Conservation (phyloP, 2,113 vertebrate genomes). For the Forbesichthys papilliferus region DNA sequence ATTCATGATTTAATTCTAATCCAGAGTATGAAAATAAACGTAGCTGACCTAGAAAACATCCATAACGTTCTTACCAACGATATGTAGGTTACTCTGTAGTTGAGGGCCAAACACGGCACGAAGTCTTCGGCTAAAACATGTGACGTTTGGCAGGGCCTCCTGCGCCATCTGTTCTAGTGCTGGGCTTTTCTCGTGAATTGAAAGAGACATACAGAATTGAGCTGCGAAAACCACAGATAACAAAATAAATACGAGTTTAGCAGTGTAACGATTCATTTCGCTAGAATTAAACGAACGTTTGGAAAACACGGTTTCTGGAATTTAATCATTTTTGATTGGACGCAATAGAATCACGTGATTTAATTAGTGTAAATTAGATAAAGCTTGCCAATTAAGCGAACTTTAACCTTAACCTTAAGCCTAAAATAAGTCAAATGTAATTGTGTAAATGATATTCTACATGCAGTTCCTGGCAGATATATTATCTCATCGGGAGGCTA, state of each 20-base stretch:
- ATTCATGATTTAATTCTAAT: background rate
- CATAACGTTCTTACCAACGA: conserved; percentile 44
- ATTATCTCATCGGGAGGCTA: conserved; percentile 23
- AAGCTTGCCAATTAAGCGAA: conserved; percentile 6
- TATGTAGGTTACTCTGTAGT: conserved; percentile 49
- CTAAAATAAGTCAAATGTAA: conserved; percentile 34
- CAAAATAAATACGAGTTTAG: conserved; percentile 7
- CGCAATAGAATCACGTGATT: conserved; percentile 29
- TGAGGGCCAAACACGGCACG: conserved; percentile 35
- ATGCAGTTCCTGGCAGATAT: background rate
- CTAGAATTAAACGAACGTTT: background rate
- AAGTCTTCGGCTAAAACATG: conserved; percentile 31
- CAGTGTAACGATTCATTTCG: conserved; percentile 32
- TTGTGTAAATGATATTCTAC: conserved; percentile 31
- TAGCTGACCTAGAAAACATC: background rate
- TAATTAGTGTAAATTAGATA: conserved; percentile 59
- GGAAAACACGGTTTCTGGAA: no score
- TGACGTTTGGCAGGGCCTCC: conserved; percentile 39
- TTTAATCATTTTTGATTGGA: background rate
- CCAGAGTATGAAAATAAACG: no score
- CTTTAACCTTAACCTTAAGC: background rate
- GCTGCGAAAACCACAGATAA: conserved; percentile 7
- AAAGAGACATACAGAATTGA: conserved; percentile 8
- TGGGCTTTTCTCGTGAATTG: background rate
- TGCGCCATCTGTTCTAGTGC: conserved; percentile 15